Conservation (phyloP, 2,113 vertebrate species). For the Petaurus breviceps region DNA sequence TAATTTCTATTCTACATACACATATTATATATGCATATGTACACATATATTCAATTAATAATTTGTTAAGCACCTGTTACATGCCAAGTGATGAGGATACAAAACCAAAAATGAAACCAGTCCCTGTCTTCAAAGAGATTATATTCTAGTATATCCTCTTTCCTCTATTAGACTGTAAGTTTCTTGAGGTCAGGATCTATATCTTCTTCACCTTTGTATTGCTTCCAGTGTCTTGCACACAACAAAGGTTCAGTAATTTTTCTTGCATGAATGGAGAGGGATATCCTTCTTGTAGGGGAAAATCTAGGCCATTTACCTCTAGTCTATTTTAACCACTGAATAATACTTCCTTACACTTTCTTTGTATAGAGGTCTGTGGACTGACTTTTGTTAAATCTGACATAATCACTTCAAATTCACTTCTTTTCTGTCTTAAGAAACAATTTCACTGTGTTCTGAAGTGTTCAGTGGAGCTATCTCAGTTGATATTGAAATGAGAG, state of each 20-base stretch:
- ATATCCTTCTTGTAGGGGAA: not conserved
- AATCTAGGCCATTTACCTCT: not conserved
- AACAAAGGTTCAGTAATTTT: not conserved
- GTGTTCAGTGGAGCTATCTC: conserved; percentile 7
- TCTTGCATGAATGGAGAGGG: not conserved
- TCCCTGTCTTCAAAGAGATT: not conserved
- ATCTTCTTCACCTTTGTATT: not conserved
- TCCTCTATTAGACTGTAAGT: not conserved
- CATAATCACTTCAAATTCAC: not conserved
- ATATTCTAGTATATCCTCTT: not conserved
- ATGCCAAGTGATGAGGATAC: not conserved
- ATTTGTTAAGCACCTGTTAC: not conserved
- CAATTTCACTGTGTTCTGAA: not conserved
- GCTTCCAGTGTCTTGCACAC: not conserved
- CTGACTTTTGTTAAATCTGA: conserved; percentile 3
- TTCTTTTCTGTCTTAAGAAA: conserved; percentile 4
- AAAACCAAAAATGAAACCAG: not conserved
- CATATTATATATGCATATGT: not conserved
- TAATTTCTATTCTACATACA: not conserved
- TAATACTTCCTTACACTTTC: conserved; percentile 14
- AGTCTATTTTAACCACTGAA: not conserved
- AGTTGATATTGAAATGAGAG: conserved; percentile 40
- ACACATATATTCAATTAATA: not conserved
- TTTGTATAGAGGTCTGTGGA: conserved; percentile 1
- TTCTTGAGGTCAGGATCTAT: not conserved